These are phyloP conservation scores for Elgaria multicarinata DNA, from an alignment of 2,113 vertebrate species.

Conservation along the genomic window DNA sequence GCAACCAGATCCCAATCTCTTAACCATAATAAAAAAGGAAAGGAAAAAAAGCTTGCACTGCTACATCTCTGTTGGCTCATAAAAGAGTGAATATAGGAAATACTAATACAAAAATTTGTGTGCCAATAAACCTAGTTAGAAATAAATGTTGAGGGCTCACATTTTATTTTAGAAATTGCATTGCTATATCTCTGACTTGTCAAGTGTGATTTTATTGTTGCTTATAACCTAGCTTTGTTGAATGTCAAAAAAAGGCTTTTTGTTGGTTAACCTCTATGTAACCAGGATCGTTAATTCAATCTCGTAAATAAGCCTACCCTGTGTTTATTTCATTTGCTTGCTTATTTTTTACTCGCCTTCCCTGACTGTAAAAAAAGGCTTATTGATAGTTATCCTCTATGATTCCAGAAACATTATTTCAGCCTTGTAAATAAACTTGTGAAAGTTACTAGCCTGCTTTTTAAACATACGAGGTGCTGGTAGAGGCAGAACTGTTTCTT, in stretches of 20 bases:
- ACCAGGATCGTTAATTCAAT: no score
- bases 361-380: not conserved
- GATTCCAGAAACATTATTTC: not conserved
- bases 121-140: not conserved
- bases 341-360: no score
- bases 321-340: no score
- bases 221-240: not conserved
- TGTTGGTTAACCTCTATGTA: no score
- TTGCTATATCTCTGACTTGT: not conserved
- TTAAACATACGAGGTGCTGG: not conserved
- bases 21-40: not conserved
- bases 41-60: not conserved
- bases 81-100: not conserved
- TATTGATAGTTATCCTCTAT: not conserved
- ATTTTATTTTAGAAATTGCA: not conserved
- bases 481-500: not conserved
- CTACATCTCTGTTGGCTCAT: not conserved
- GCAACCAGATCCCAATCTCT: not conserved
- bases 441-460: not conserved
- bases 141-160: not conserved
- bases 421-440: not conserved
- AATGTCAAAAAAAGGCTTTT: no score
- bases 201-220: no score
- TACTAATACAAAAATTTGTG: not conserved
- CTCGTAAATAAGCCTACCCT: no score